phyloP scores from a whole-genome alignment of 2,888 invertebrate genomes.

The Latrodectus hesperus region DNA sequence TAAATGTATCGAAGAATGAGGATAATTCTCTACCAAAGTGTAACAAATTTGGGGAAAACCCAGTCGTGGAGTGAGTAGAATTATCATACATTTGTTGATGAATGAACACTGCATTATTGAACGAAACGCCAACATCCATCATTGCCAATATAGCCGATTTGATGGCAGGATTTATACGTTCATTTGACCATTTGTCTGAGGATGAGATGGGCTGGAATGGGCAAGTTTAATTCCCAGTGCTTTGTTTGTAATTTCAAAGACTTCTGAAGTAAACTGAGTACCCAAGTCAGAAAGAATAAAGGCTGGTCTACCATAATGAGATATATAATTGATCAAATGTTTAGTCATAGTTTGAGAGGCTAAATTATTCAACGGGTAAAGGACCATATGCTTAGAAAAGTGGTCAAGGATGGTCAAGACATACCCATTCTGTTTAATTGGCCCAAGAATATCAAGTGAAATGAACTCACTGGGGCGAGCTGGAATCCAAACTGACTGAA shows the following conservation, averaged over 20 bases:
- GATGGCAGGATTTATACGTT: not conserved
- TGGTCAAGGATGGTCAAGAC: not conserved
- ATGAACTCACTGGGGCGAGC: not conserved
- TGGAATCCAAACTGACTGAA: not conserved
- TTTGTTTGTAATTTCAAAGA: not conserved
- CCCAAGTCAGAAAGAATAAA: conserved; percentile 2
- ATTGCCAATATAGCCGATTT: not conserved
- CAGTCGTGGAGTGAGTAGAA: not conserved
- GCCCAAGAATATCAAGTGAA: not conserved
- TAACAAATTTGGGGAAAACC: not conserved
- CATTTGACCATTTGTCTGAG: not conserved
- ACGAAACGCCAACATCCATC: not conserved
- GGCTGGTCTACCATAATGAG: not conserved
- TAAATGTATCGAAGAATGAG: conserved; percentile 8
- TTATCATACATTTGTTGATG: conserved; percentile 12
- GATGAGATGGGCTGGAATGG: not conserved
- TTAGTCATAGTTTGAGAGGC: too few relatives aligned
- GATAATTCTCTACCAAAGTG: conserved; percentile 16
- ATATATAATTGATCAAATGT: not conserved
- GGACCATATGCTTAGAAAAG: not conserved
- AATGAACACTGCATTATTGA: not conserved
- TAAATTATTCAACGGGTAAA: not conserved
- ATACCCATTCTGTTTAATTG: not conserved
- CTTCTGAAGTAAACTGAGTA: conserved; percentile 8
- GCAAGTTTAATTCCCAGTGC: not conserved